Base-by-base conservation (phyloP, 2,113 vertebrate species). In the Nibea albiflora region DNA sequence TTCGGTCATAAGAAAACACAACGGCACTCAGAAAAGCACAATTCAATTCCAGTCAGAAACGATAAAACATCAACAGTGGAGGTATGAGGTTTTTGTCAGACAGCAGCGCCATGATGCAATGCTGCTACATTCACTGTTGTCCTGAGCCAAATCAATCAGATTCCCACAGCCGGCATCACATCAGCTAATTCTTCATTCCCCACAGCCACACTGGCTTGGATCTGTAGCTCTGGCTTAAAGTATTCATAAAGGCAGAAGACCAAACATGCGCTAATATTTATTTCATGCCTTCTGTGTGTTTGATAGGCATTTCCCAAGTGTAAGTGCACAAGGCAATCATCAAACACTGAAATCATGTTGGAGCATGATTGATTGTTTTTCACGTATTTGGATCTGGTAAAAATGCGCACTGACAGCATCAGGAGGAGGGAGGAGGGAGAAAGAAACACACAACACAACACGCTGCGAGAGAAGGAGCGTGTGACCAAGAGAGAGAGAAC, bases 41-140 rank as follows among this genome's bases (percentile, higher is more conserved):
- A 80, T 78, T 85, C 74, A 64, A 68, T 86, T 76, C 19, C 42
- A 68, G 80, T 87, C 82, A 84, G 54, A 83, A 85, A 57, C 9
- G 1, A 82, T 83, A 69, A 85, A 81, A 83, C 50, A 60, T 80
- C 65, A 70, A 54, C 56, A 68, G 5, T 49, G 73, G 68, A 66
- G 68, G 56, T 76, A 68, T 50, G 68, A 73, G 66, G 9, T 77
- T 88, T 80, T 62, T 53, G 49, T 81, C 74, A 74, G 79, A 87
- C 76, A 79, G 75, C 73, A 62, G 79, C 28, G 47, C 65, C 47
- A 64, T 73, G 77, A 88, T 74, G 78, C 76, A 90, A 72, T 61
- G 63, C 82, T 61, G 58, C 65, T 76, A 26, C 53, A 68, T 31
- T 54, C 73, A 66, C 35, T 84, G 57, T 26, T 62, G 64, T 68